Evolutionary conservation across 2,797 vertebrate genomes (phyloP).

Genomic region (Tenualosa thibaudeaui): DNA sequence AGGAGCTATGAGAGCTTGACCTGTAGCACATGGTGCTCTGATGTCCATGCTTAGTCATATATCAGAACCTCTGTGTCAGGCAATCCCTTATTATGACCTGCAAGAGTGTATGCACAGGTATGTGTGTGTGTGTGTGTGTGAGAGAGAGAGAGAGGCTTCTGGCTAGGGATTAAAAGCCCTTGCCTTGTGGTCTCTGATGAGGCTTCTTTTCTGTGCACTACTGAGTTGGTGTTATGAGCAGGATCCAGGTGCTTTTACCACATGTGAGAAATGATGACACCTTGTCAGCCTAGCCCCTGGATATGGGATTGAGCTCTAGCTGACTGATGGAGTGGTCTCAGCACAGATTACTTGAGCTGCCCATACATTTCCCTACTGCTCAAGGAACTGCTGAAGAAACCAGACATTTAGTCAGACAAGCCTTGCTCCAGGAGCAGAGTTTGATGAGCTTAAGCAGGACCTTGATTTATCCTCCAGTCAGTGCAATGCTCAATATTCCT

Average conservation of each 20-base stretch:
- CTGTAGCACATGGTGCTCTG: not conserved
- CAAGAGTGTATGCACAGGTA: not conserved
- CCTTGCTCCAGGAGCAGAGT: too few relatives aligned
- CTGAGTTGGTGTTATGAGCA: not conserved
- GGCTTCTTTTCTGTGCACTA: not conserved
- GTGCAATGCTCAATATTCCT: not conserved
- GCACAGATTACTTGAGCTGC: not conserved
- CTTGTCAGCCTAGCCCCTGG: not conserved
- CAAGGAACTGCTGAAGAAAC: not conserved
- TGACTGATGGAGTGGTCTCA: not conserved
- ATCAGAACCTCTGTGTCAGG: not conserved
- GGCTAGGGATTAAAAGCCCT: not conserved
- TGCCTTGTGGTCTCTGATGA: not conserved
- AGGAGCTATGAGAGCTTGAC: not conserved
- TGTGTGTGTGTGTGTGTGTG: too few relatives aligned
- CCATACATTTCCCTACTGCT: not conserved
- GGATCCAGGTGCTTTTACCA: not conserved
- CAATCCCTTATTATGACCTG: not conserved
- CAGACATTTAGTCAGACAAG: not conserved
- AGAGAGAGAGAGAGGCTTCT: not conserved
- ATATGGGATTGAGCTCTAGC: not conserved
- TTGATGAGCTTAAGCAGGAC: not conserved
- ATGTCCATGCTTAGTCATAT: not conserved
- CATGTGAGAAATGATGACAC: not conserved
- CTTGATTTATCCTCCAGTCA: not conserved